Evolutionary conservation across 2,797 vertebrate species (phyloP).

Genomic region (Phrynocephalus guinanensis): DNA sequence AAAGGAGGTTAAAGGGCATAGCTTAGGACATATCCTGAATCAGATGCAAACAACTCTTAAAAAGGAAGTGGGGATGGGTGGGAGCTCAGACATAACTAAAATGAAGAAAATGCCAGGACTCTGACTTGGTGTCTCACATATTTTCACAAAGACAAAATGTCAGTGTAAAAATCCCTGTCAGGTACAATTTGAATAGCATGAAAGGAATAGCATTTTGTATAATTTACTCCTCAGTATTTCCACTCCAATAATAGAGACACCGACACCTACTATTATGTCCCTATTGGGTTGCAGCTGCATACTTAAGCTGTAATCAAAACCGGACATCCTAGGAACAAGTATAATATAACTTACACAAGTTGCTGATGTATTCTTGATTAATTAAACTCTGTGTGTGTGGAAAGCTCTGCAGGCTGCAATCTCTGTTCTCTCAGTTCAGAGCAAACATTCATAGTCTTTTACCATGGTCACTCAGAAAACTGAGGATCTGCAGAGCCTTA

Average conservation of each 20-base stretch:
- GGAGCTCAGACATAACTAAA: background rate
- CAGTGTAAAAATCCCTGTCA: background rate
- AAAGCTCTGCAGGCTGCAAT: background rate
- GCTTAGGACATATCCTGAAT: background rate
- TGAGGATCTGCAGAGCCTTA: background rate
- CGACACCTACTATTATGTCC: slow-evolving; percentile 26
- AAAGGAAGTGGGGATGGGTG: no score
- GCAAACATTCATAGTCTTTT: background rate
- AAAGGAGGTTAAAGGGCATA: background rate
- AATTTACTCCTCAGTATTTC: slow-evolving; percentile 12
- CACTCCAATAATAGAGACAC: slow-evolving; percentile 13
- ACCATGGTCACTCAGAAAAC: background rate
- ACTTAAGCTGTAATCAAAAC: slow-evolving; percentile 40
- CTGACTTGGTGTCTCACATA: background rate
- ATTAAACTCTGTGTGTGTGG: slow-evolving; percentile 18
- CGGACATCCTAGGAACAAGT: slow-evolving; percentile 33
- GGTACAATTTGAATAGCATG: background rate
- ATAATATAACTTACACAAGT: slow-evolving; percentile 29
- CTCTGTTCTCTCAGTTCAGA: background rate
- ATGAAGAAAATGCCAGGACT: background rate
- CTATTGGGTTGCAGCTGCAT: slow-evolving; percentile 17
- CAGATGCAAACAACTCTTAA: background rate
- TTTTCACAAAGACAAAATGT: background rate
- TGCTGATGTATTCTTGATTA: slow-evolving; percentile 23
- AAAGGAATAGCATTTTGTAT: background rate